Evolutionary conservation across 2,797 vertebrate genomes (phyloP), one percentile per base, ranked within the genome.

Genomic region (Pangasius larnaudii): DNA sequence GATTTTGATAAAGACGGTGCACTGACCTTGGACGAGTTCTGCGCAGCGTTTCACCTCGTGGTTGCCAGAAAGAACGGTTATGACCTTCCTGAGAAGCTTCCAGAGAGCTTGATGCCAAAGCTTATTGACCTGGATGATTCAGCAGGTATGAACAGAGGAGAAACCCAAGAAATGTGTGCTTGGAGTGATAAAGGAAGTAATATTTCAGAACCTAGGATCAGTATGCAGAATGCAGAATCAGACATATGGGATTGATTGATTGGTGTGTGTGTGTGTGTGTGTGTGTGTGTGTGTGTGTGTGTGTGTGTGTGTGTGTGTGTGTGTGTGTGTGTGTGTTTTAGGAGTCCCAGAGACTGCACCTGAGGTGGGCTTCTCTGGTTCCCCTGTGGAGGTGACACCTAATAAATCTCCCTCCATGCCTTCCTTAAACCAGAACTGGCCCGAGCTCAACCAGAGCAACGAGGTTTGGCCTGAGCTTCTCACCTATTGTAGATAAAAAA

Each of bases 1-100:
- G 99, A 99, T 95, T 99, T 99, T 92, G 99, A 99, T 94, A 99
- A 99, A 96, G 99, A 99, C 69, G 99, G 99, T 80, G 98, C 98
- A 0, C 94, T 99, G 94, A 99, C 99, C 79, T 94, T 99, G 96
- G 99, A 99, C 4, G 99, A 99, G 93, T 99, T 99, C 94, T 99
- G 99, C 89, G 98, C 99, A 69, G 99, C 99, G 86, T 99, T 99
- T 94, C 98, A 99, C 93, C 96, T 99, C 89, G 99, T 99, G 65
- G 99, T 99, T 91, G 99, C 99, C 90, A 96, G 99, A 92, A 99
- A 99, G 95, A 99, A 99, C 77, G 98, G 99, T 85, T 99, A 99
- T 89, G 99, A 99, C 93, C 97, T 99, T 91, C 99, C 99, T 0
- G 98, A 99, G 94, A 99, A 99, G 93, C 96, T 99, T 91, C 99